Evolutionary conservation across 1,140 invertebrate species (phyloP).

Genomic region (Cephus cinctus): DNA sequence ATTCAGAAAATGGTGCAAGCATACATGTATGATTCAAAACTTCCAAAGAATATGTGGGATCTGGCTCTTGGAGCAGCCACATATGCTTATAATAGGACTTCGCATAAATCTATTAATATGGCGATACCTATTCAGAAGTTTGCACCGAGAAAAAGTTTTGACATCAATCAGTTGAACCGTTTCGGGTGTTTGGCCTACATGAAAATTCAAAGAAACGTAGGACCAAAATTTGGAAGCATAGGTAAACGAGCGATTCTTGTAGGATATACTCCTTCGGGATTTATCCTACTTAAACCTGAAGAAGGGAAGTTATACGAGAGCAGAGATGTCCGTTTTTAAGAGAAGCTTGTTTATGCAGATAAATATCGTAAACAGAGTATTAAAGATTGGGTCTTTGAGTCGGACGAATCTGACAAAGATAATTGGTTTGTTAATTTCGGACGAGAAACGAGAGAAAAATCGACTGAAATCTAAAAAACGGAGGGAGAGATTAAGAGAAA

Average conservation of each 20-base stretch:
- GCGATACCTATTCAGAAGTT: no score
- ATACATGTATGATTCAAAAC: no score
- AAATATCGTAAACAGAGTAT: slow-evolving; percentile 3
- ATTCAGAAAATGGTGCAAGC: no score
- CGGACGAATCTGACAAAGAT: not conserved
- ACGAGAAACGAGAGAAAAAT: not conserved
- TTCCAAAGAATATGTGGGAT: no score
- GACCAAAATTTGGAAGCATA: slow-evolving; percentile 1
- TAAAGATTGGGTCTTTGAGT: not conserved
- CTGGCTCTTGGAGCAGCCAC: no score
- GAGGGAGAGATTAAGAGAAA: not conserved
- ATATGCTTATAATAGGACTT: no score
- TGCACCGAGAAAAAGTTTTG: no score
- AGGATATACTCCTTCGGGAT: slow-evolving; percentile 16
- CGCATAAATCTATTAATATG: no score
- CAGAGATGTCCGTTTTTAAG: slow-evolving; percentile 19
- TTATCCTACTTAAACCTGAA: slow-evolving; percentile 8
- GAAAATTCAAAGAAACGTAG: slow-evolving; percentile 2
- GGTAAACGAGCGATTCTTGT: slow-evolving; percentile 1
- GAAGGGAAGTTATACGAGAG: slow-evolving; percentile 11
- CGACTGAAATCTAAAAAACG: not conserved
- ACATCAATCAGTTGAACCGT: slow-evolving; percentile 1
- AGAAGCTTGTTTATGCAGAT: slow-evolving; percentile 20
- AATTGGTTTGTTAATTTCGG: not conserved
- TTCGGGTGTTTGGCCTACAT: slow-evolving; percentile 7